phyloP scores from a whole-genome alignment of 1,140 invertebrate species.

The Leptoteleia sp. region DNA sequence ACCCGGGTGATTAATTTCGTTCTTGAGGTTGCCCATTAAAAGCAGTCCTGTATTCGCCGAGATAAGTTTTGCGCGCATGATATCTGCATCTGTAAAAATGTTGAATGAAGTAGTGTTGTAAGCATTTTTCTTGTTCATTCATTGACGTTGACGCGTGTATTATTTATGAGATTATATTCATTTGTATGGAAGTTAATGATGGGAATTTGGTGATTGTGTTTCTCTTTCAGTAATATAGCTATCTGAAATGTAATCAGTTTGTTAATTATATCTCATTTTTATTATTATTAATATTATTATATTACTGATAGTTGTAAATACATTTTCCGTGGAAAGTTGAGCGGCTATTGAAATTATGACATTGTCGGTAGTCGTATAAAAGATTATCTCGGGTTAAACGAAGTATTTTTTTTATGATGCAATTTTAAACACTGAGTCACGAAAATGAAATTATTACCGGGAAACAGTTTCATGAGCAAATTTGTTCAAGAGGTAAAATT shows the following conservation, averaged over 20 bases:
- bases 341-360: background rate
- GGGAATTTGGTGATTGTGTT: no score
- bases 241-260: no score
- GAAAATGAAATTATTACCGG: constrained; percentile 1
- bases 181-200: no score
- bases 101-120: constrained; percentile 26
- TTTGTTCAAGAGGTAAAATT: background rate
- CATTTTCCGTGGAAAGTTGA: background rate
- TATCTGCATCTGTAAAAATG: constrained; percentile 25
- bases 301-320: no score
- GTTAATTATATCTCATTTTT: no score
- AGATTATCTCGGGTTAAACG: background rate
- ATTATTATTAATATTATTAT: no score
- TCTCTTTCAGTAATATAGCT: no score
- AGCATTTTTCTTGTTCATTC: background rate
- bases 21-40: constrained; percentile 3
- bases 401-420: no score
- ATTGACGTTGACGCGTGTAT: constrained; percentile 11
- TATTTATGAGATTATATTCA: constrained; percentile 6
- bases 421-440: constrained; percentile 6
- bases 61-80: constrained; percentile 26
- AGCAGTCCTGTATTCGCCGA: constrained; percentile 24
- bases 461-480: background rate
- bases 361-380: background rate
- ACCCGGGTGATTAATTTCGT: constrained; percentile 46